Evolutionary conservation across 1,140 invertebrate genomes (phyloP), one percentile per base, ranked within the genome.

Genomic region (Nephila pilipes): DNA sequence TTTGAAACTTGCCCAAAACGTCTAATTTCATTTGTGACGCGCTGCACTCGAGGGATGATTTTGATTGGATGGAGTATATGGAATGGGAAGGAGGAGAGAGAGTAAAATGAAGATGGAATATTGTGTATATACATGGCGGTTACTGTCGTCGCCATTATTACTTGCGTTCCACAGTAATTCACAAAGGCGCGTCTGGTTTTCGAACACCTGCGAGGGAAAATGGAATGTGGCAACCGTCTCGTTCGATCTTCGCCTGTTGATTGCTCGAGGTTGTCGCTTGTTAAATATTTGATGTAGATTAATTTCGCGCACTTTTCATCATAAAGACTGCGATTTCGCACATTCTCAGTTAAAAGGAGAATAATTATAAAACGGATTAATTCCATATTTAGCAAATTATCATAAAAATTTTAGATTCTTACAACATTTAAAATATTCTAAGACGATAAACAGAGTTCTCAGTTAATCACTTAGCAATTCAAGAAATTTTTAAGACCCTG

Each of bases 91-190:
- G 46, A 46, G 83, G 85, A n/a, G n/a, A n/a, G n/a, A n/a, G 57
- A 63, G 55, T 29, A 87, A 87, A 87, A 38, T 87, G 85, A 87
- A 87, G 80, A 83, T 83, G 80, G 80, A 63, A 87, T 83, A 83
- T 60, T 87, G 58, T 87, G 58, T 87, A 83, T n/a, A n/a, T 87
- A 55, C 85, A 87, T 36, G 58, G 58, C 22, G 85, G 85, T 87
- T 58, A 29, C 85, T 36, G 54, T 46, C 85, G 58, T 38, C 32
- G n/a, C 80, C 46, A 22, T 83, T 83, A 83, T 83, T 83, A 16
- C 80, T 55, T 81, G 36, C 79, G 79, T n/a, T 83, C 54, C 80
- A 22, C 22, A 54, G 54, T 83, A 83, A 83, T 83, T 83, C 80
- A 54, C 38, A 55, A 83, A 83, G 54, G 25, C 80, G 38, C 80